Percentiles rank a stretch among this genome's conserved stretches.
phyloP scores from a whole-genome alignment of 2,797 vertebrate genomes.

The Myotis pilosus region DNA sequence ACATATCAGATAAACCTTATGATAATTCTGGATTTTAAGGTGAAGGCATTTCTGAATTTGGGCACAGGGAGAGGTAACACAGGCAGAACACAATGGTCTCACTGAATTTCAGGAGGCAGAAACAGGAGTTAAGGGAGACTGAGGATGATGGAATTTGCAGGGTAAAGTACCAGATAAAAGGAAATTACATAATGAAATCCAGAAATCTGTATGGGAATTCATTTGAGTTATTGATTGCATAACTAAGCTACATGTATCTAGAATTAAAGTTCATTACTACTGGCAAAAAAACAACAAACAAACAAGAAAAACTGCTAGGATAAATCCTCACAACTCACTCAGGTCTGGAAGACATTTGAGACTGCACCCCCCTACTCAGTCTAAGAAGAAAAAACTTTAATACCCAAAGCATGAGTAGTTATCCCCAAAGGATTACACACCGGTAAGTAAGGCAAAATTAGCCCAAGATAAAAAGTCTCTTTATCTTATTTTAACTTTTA shows the following conservation, averaged over 20 bases:
- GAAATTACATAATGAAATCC: not conserved
- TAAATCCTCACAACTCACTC: not conserved
- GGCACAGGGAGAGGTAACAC: not conserved
- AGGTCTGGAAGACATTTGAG: not conserved
- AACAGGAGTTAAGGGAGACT: not conserved
- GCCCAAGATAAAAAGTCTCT: not conserved
- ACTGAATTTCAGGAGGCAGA: not conserved
- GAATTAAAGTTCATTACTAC: constrained; percentile 31
- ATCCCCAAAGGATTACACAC: not conserved
- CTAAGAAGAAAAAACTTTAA: not conserved
- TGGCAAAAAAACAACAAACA: not conserved
- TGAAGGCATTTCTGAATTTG: not conserved
- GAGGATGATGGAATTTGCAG: not conserved
- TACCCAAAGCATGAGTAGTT: not conserved
- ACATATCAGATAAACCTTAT: not conserved
- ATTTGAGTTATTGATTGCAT: not conserved
- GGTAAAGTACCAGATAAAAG: not conserved
- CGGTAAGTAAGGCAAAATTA: not conserved
- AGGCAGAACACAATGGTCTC: not conserved
- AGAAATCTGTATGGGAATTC: not conserved
- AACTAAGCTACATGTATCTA: not conserved
- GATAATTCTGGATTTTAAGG: not conserved
- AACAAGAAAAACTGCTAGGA: not conserved
- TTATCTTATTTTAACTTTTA: too few species aligned
- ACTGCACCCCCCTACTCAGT: not conserved